Conservation (phyloP, 2,888 invertebrate genomes). For the Drosophila pseudotalamancana region DNA sequence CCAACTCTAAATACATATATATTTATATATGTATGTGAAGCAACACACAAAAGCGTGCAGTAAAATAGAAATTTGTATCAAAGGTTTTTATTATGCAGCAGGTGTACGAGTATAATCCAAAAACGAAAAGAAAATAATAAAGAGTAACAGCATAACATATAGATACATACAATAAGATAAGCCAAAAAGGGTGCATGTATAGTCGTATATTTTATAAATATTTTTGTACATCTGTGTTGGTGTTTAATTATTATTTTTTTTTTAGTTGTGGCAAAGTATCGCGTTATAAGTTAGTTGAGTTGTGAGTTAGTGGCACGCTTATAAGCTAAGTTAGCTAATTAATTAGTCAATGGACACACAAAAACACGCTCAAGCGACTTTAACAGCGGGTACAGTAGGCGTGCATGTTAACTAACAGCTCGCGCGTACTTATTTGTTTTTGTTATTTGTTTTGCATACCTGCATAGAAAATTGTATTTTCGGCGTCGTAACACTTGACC, state of each 20-base stretch:
- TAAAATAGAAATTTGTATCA: constrained; percentile 36
- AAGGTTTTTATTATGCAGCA: constrained; percentile 51
- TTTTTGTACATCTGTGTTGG: constrained; percentile 50
- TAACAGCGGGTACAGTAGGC: constrained; percentile 51
- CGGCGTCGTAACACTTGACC: constrained; percentile 78
- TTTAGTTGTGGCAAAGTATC: constrained; percentile 22
- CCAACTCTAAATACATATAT: too few species aligned
- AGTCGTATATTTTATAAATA: constrained; percentile 39
- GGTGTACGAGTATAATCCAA: constrained; percentile 13
- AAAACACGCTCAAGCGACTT: constrained; percentile 39
- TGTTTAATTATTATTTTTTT: too few species aligned
- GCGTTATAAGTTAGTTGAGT: constrained; percentile 14
- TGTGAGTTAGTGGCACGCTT: constrained; percentile 65
- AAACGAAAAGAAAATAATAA: constrained; percentile 22
- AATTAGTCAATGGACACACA: constrained; percentile 34
- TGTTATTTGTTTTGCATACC: constrained; percentile 71
- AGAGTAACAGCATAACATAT: constrained; percentile 29
- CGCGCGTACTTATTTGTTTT: constrained; percentile 25
- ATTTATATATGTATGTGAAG: too few species aligned
- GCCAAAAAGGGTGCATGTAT: constrained; percentile 24
- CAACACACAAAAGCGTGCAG: constrained; percentile 72
- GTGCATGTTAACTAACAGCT: constrained; percentile 61
- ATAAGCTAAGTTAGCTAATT: constrained; percentile 43
- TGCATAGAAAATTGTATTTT: constrained; percentile 83
- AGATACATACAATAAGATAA: constrained; percentile 30